phyloP scores from a whole-genome alignment of 2,888 invertebrate species.

The Cetonia aurata region DNA sequence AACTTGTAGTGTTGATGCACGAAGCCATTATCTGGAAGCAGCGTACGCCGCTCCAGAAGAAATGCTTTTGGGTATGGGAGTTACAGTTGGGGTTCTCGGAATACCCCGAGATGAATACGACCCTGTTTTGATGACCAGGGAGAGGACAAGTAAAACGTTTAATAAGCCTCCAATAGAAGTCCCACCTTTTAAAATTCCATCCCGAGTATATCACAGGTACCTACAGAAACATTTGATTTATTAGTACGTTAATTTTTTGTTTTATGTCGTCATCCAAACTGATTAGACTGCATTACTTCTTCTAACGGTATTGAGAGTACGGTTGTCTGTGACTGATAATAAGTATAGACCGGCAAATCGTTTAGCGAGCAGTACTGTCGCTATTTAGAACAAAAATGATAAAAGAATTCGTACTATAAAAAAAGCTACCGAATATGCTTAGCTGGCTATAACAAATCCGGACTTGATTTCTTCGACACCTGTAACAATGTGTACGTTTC shows the following conservation, averaged over 20 bases:
- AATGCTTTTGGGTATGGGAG: conserved; percentile 63
- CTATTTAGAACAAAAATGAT: too few relatives aligned
- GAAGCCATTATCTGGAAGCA: conserved; percentile 69
- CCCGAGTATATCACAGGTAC: conserved; percentile 49
- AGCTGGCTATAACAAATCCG: too few relatives aligned
- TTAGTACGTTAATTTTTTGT: conserved; percentile 14
- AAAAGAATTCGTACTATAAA: too few relatives aligned
- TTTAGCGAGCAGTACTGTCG: too few relatives aligned
- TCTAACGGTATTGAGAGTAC: too few relatives aligned
- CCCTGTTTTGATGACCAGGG: conserved; percentile 68
- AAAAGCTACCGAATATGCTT: too few relatives aligned
- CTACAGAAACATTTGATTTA: conserved; percentile 3
- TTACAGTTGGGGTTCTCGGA: conserved; percentile 74
- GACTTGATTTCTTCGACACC: too few relatives aligned
- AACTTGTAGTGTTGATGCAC: conserved; percentile 60
- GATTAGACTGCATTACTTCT: too few relatives aligned
- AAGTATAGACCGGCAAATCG: too few relatives aligned
- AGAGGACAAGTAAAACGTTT: conserved; percentile 56
- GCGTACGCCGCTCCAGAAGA: conserved; percentile 72
- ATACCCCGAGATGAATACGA: conserved; percentile 70
- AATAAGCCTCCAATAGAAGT: conserved; percentile 50
- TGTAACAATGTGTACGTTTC: too few relatives aligned
- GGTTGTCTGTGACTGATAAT: too few relatives aligned
- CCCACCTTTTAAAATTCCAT: conserved; percentile 58
- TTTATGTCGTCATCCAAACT: too few relatives aligned